These are phyloP conservation scores for Carduelis carduelis DNA, from an alignment of 2,797 vertebrate genomes.

Conservation along the genomic window DNA sequence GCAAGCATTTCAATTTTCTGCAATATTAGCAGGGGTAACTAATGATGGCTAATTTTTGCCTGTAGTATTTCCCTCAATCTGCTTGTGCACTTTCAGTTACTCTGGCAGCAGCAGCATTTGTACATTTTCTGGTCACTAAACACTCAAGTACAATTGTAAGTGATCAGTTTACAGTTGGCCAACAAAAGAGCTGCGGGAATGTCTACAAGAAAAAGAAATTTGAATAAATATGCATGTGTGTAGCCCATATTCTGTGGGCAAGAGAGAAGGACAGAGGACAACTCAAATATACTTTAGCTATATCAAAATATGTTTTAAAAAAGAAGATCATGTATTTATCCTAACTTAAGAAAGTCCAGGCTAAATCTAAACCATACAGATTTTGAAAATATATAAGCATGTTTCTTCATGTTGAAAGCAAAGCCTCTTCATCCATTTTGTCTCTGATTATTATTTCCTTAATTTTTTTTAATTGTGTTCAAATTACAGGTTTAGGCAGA, in stretches of 20 bases:
- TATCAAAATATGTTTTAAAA: not conserved
- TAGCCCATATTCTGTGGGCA: not conserved
- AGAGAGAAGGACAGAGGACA: slow-evolving; percentile 1
- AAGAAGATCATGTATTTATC: not conserved
- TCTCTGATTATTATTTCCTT: not conserved
- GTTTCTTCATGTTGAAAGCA: not conserved
- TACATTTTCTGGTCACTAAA: slow-evolving; percentile 86
- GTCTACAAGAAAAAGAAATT: slow-evolving; percentile 57
- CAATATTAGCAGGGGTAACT: slow-evolving; percentile 81
- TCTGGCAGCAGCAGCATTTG: slow-evolving; percentile 75
- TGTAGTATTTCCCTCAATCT: slow-evolving; percentile 80
- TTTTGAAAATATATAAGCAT: not conserved
- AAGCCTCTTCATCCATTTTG: not conserved
- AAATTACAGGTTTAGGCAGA: not conserved
- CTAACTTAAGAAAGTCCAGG: not conserved
- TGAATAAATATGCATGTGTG: slow-evolving; percentile 41
- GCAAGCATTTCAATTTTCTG: slow-evolving; percentile 82
- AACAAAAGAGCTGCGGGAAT: slow-evolving; percentile 70
- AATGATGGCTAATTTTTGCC: slow-evolving; percentile 83
- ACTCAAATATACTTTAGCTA: not conserved
- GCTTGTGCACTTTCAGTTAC: slow-evolving; percentile 75
- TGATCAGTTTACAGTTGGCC: slow-evolving; percentile 78
- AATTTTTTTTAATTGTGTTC: not conserved
- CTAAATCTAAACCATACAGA: not conserved
- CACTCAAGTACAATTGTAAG: slow-evolving; percentile 80